Evolutionary conservation across 2,888 invertebrate genomes (phyloP), one percentile per base, ranked within the genome.

Genomic region (Ormyrus labotus): DNA sequence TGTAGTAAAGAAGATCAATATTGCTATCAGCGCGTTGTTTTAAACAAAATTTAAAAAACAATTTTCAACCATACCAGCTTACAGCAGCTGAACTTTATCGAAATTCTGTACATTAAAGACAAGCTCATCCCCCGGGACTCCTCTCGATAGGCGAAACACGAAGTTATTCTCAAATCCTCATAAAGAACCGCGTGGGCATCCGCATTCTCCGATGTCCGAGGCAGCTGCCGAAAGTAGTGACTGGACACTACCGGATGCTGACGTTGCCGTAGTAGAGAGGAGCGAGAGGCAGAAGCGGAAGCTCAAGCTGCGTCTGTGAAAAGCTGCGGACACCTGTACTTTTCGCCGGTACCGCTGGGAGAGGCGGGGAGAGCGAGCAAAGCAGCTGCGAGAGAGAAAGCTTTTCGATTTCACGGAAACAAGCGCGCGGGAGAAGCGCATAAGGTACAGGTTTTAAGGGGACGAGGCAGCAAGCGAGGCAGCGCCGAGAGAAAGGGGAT

Each of bases 371-470:
- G n/a, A 0, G 61, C 0, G 61, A 47, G 48, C 10, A 45, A 53
- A 13, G 51, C 50, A 69, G 9, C 19, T 19, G 19, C 19, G 64
- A 65, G 19, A 48, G 9, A 11, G n/a, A 47, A 70, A 78, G 63
- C 78, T 67, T 78, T 78, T 81, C 82, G 82, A 82, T 81, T 82
- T 82, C 76, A 70, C 76, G 81, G 74, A 75, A 74, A 82, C 76
- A 71, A 80, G 61, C 61, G 19, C 13, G 13, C 13, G 13, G 76
- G 58, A 69, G 75, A 51, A 11, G 64, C 73, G 34, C 70, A 77
- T 70, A 77, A 77, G 70, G 77, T 68, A 67, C 64, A 9, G 53
- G 19, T 19, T 19, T 19, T 19, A 19, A 45, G 6, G 13, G 63
- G 51, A n/a, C n/a, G 53, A 19, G 19, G 19, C 19, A 19, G 19